phyloP scores from a whole-genome alignment of 1,140 invertebrate species.

The Cydia fagiglandana region DNA sequence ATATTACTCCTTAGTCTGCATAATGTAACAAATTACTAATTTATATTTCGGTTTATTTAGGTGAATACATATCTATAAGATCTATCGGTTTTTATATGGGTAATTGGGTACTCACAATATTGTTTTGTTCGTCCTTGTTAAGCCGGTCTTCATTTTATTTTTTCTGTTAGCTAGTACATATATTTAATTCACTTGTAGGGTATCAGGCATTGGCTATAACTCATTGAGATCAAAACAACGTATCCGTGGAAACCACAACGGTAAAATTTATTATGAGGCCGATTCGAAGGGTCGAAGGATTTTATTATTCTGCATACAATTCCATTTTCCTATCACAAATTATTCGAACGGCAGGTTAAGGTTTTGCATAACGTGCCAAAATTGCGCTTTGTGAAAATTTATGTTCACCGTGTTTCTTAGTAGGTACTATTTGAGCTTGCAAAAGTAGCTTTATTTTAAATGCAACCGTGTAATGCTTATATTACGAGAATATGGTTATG shows the following conservation, averaged over 20 bases:
- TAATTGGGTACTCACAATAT: too few relatives aligned
- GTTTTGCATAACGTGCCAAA: conserved; percentile 68
- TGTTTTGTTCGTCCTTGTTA: too few relatives aligned
- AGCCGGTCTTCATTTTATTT: too few relatives aligned
- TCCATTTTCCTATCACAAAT: conserved; percentile 72
- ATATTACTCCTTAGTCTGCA: too few relatives aligned
- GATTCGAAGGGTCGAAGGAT: conserved; percentile 60
- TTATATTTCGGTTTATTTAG: too few relatives aligned
- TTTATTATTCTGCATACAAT: conserved; percentile 73
- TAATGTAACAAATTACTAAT: too few relatives aligned
- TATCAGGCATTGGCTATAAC: conserved; percentile 37
- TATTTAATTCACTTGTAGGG: neutral
- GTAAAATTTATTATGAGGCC: conserved; percentile 62
- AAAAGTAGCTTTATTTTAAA: conserved; percentile 21
- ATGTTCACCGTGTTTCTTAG: conserved; percentile 48
- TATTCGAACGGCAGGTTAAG: conserved; percentile 62
- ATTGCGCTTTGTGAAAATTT: conserved; percentile 53
- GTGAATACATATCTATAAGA: too few relatives aligned
- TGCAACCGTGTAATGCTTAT: too few relatives aligned
- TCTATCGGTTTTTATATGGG: too few relatives aligned
- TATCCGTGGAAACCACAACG: conserved; percentile 46
- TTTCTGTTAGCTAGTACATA: neutral
- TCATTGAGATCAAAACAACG: conserved; percentile 46
- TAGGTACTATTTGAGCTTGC: conserved; percentile 11
- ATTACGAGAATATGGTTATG: too few relatives aligned